phyloP scores from a whole-genome alignment of 1,140 invertebrate genomes.

The Drosophila athabasca region DNA sequence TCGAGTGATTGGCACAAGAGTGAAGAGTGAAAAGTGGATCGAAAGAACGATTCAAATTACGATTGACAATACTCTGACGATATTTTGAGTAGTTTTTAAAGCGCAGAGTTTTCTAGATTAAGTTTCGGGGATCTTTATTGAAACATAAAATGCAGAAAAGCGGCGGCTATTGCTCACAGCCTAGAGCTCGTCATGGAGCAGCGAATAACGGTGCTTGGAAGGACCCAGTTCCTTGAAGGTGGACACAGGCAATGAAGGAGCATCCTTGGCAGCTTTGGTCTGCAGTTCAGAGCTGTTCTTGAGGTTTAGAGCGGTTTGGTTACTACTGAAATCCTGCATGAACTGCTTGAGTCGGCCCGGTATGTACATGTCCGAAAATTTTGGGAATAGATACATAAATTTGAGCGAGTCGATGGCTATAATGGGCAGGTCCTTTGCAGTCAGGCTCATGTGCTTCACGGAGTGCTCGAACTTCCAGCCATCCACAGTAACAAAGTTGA shows the following conservation, averaged over 20 bases:
- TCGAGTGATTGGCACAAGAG: constrained; percentile 12
- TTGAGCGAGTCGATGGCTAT: constrained; percentile 64
- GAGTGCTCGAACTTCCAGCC: constrained; percentile 48
- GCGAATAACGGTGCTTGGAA: constrained; percentile 60
- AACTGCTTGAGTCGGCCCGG: constrained; percentile 41
- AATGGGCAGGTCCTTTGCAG: constrained; percentile 34
- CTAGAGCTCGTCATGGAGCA: constrained; percentile 72
- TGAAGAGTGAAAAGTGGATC: too few relatives aligned
- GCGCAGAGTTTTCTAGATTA: constrained; percentile 24
- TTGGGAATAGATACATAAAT: constrained; percentile 37
- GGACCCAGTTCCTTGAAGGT: constrained; percentile 61
- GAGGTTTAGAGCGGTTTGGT: not conserved
- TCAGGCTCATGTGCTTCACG: constrained; percentile 40
- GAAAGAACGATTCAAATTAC: too few relatives aligned
- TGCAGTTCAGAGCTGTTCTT: not conserved
- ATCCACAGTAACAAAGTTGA: constrained; percentile 53
- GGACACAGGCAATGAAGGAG: constrained; percentile 8
- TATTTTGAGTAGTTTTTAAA: too few relatives aligned
- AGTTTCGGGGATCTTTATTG: constrained; percentile 67
- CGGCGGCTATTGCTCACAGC: constrained; percentile 45
- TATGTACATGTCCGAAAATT: constrained; percentile 46
- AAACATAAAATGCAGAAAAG: constrained; percentile 38
- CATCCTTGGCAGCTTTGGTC: too few relatives aligned
- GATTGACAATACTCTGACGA: not conserved
- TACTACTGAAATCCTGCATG: constrained; percentile 25